Conservation (phyloP, 1,140 invertebrate species). For the Neomicropteryx cornuta region DNA sequence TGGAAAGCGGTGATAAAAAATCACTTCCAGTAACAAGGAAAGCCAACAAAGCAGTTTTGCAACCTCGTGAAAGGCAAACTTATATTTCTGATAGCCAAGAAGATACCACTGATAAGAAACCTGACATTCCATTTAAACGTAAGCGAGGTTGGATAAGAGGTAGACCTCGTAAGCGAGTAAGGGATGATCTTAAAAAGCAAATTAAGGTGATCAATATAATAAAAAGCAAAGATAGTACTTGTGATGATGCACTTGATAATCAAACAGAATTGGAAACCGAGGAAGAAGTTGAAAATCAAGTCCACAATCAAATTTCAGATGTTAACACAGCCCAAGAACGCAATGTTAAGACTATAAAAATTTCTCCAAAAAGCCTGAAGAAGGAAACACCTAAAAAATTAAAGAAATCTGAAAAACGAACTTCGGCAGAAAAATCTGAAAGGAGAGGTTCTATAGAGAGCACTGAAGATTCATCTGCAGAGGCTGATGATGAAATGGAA, state of each 20-base stretch:
- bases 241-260: slow-evolving; percentile 21
- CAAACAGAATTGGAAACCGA: slow-evolving; percentile 1
- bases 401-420: slow-evolving; percentile 24
- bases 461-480: slow-evolving; percentile 47
- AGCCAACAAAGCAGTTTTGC: too few relatives aligned
- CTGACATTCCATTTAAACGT: slow-evolving; percentile 21
- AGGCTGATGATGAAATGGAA: slow-evolving; percentile 52
- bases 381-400: slow-evolving; percentile 34
- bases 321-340: slow-evolving; percentile 14
- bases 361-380: slow-evolving; percentile 16
- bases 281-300: slow-evolving; percentile 4
- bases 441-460: slow-evolving; percentile 31
- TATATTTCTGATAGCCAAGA: slow-evolving; percentile 35
- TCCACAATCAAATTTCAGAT: slow-evolving; percentile 8
- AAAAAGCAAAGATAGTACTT: too few relatives aligned
- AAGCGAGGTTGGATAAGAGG: slow-evolving; percentile 27
- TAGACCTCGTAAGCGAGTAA: slow-evolving; percentile 14
- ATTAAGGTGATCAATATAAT: slow-evolving; percentile 15
- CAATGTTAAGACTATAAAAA: slow-evolving; percentile 12
- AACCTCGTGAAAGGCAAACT: background rate
- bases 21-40: too few relatives aligned
- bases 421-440: slow-evolving; percentile 11
- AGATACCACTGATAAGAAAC: slow-evolving; percentile 22
- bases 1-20: too few relatives aligned
- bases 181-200: slow-evolving; percentile 13